Evolutionary conservation across 2,113 vertebrate genomes (phyloP), one percentile per base, ranked within the genome.

Genomic region (Crypturellus undulatus): DNA sequence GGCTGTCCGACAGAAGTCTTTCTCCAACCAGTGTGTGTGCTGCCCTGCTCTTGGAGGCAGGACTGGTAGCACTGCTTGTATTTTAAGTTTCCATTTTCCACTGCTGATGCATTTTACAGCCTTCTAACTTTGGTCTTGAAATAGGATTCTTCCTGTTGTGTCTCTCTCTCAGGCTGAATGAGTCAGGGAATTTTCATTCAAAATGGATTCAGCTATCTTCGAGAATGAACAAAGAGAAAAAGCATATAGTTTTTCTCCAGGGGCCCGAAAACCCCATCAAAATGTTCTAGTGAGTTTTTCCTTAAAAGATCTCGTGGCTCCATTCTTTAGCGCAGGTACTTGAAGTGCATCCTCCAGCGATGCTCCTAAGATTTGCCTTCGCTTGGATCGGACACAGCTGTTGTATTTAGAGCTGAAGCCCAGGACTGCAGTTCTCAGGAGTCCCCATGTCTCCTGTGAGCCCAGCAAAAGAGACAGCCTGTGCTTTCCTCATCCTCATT

Each of bases 401-500:
- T 16, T 13, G 12, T 42, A 42, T 42, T 69, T 40, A 45, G 24
- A 69, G 38, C 72, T 60, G 54, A 47, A 80, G 25, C 22, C 63
- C 15, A 17, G n/a, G 45, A 10, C 9, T 45, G 28, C 1, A 10
- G 32, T 30, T 21, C 10, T 38, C 21, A 13, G 9, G 59, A 64
- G 12, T 11, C 28, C 47, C 5, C 2, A 28, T 36, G 30, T n/a
- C 30, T 15, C 54, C 32, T 26, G 14, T 0, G 4, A 1, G 3
- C 19, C 59, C 42, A 36, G 40, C 0, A 2, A 77, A 15, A 65
- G 43, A 8, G 65, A 28, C 12, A 58, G 36, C 22, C 54, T 9
- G 26, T 56, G 54, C 54, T 28, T 56, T 30, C 14, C 0, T 0
- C 30, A 36, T 20, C 22, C 12, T 73, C 2, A 0, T 15, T 47